Conservation (phyloP, 2,113 vertebrate species). For the Machaerirhynchus nigripectus region DNA sequence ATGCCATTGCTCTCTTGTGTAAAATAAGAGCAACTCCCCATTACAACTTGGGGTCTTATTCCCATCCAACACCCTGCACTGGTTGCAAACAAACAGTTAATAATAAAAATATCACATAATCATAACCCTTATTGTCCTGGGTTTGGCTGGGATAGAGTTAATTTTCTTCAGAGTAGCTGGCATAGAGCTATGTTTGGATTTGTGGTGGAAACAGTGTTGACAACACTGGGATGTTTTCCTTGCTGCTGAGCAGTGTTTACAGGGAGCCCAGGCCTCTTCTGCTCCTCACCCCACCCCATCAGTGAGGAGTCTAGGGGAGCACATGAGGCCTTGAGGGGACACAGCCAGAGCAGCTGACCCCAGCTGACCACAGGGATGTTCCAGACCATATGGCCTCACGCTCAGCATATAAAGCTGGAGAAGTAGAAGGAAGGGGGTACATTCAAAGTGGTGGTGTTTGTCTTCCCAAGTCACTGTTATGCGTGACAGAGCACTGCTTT, state of each 20-base stretch:
- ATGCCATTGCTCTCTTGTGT: constrained; percentile 37
- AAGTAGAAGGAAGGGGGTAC: not conserved
- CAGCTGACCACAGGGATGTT: not conserved
- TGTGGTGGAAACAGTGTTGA: not conserved
- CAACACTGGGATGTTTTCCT: not conserved
- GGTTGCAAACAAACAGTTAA: not conserved
- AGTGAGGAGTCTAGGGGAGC: not conserved
- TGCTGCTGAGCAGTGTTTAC: not conserved
- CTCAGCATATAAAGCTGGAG: not conserved
- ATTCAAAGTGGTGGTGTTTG: not conserved
- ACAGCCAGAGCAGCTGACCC: not conserved
- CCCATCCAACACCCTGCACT: not conserved
- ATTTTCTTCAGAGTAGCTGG: not conserved
- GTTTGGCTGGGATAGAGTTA: not conserved
- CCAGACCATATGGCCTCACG: not conserved
- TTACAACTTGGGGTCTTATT: not conserved
- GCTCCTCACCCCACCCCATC: not conserved
- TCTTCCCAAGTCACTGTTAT: not conserved
- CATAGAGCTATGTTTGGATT: not conserved
- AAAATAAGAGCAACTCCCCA: constrained; percentile 27
- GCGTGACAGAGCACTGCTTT: not conserved
- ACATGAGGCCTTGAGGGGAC: not conserved
- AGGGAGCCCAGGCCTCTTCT: not conserved
- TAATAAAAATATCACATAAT: not conserved
- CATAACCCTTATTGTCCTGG: not conserved